phyloP scores from a whole-genome alignment of 2,113 vertebrate species.

The Burhinus bistriatus region DNA sequence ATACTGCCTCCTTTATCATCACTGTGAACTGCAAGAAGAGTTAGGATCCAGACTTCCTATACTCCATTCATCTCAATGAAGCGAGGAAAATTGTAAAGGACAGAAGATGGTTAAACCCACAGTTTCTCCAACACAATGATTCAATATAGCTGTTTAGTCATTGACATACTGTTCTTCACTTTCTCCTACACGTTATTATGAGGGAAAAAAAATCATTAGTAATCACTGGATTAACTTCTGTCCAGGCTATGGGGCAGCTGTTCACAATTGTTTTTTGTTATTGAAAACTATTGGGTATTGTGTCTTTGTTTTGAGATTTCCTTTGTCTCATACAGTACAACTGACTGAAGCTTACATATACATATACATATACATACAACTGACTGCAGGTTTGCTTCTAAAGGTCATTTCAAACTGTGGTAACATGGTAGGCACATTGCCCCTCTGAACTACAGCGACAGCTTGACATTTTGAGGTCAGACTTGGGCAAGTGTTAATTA shows the following conservation, averaged over 20 bases:
- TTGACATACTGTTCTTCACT: neutral
- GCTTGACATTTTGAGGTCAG: neutral
- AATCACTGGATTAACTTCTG: neutral
- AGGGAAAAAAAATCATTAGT: neutral
- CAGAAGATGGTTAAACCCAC: neutral
- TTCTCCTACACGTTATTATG: neutral
- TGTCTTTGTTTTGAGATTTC: neutral
- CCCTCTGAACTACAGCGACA: accelerated
- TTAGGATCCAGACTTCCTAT: neutral
- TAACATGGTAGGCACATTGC: neutral
- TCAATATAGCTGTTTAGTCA: neutral
- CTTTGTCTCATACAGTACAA: neutral
- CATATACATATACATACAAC: neutral
- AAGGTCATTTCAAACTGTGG: neutral
- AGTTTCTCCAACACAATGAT: neutral
- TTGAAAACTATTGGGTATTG: neutral
- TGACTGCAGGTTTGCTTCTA: neutral
- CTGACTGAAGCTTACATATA: neutral
- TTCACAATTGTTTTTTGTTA: neutral
- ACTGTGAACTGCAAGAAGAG: neutral
- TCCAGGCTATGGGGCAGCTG: neutral
- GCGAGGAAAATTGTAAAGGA: neutral
- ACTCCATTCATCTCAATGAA: neutral
- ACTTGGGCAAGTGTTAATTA: neutral
- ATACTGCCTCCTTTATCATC: neutral